Evolutionary conservation across 2,797 vertebrate species (phyloP), one percentile per base, ranked within the genome.

Genomic region (Hozukius guyotensis): DNA sequence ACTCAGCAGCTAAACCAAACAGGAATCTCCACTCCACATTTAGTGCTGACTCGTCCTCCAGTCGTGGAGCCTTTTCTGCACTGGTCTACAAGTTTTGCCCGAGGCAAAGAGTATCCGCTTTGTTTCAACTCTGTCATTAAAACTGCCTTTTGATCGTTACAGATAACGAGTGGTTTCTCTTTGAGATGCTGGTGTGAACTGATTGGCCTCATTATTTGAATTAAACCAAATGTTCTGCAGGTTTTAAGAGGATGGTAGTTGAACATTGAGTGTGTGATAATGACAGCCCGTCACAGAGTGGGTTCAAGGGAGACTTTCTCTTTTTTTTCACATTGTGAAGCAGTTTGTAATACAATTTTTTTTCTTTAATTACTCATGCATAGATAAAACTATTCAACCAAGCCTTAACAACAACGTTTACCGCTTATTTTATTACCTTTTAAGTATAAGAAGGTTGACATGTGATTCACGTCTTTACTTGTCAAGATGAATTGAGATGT

Each of bases 121-220:
- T 88, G 78, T 89, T 83, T 84, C 29, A 75, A 62, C n/a, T 55
- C 25, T 31, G 70, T 72, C 85, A 78, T 87, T 89, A 80, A 84
- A 87, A 76, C 22, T 52, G 34, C 63, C 82, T 88, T 91, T 89
- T 89, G 85, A 92, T 90, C 77, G 77, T 71, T 60, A 72, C 60
- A 68, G 76, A 38, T 82, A 86, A 89, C 2, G 31, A 85, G 66
- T 52, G 52, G 57, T 62, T 82, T 84, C 81, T 86, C 77, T 72
- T 71, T 77, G 32, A 85, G 72, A 84, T 83, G 55, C 75, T 77
- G 72, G 36, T 83, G 86, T 82, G 57, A 89, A 89, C 73, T 62
- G 62, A 89, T 88, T 88, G 67, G 81, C 59, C 85, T 88, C 73
- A 87, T 91, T 90, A 88, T 86, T 84, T 77, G 74, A 87, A 90